Evolutionary conservation across 2,113 vertebrate species (phyloP), one percentile per base, ranked within the genome.

Genomic region (Brachirus orientalis): DNA sequence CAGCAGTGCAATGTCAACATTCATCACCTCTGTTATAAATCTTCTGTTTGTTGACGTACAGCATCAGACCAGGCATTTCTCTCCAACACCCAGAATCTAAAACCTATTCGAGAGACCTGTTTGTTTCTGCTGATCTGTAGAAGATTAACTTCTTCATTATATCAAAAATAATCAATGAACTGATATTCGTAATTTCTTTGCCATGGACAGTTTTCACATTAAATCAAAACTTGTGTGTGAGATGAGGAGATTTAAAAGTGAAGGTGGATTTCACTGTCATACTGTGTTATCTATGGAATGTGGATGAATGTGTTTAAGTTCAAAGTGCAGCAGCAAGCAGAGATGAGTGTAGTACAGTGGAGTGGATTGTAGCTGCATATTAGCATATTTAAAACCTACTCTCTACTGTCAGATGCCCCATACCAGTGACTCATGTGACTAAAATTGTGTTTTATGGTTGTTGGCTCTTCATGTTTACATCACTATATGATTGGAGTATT

Each of bases 11-110:
- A 8, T 83, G 65, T 77, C 76, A 59, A 81, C 75, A 82, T 84
- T 86, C 72, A 89, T 87, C 78, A 76, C 53, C 56, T 66, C 20
- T n/a, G 59, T 77, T 79, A 80, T 88, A 84, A 80, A 90, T 90
- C 64, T 65, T 17, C 17, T 69, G 22, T 71, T n/a, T 69, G 76
- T 69, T 85, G 72, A 78, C 82, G 63, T 63, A 71, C 20, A 63
- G 51, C 47, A 18, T 81, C 41, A 13, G 36, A 28, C 28, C 8
- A 7, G 16, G 8, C 35, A n/a, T 33, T 53, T 72, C 37, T 22
- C 18, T 62, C 65, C 80, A 54, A 44, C 66, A 74, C 56, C 50
- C 51, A 46, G 35, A 77, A 68, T 77, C 61, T 70, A 43, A 46
- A 61, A 40, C 17, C 43, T 55, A 7, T 73, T 35, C 18, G 17